These are phyloP conservation scores for Coecobrya sp. DNA, from an alignment of 2,888 invertebrate species.

Conservation along the genomic window DNA sequence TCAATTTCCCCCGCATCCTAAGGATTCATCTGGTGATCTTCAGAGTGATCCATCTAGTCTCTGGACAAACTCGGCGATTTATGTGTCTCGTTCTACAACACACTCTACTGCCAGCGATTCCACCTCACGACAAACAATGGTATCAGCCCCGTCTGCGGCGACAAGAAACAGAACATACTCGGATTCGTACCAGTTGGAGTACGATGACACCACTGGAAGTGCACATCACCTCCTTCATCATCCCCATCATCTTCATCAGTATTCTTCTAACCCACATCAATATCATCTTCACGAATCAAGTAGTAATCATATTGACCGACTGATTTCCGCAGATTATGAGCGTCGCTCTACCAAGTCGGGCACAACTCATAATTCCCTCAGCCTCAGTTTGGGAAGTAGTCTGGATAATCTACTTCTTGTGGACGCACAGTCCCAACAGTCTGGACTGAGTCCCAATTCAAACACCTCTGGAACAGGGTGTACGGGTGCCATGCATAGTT, in stretches of 20 bases:
- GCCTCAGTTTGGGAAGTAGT: slow-evolving; percentile 83
- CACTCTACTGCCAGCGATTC: slow-evolving; percentile 57
- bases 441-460: slow-evolving; percentile 85
- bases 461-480: slow-evolving; percentile 77
- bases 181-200: slow-evolving; percentile 84
- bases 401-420: slow-evolving; percentile 86
- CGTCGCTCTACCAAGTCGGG: slow-evolving; percentile 75
- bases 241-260: slow-evolving; percentile 27
- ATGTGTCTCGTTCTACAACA: slow-evolving; percentile 79
- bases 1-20: slow-evolving; percentile 15
- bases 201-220: slow-evolving; percentile 72
- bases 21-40: slow-evolving; percentile 25
- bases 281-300: slow-evolving; percentile 20
- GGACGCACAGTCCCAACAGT: slow-evolving; percentile 83
- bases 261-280: background rate
- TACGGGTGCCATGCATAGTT: slow-evolving; percentile 79
- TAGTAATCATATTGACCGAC: slow-evolving; percentile 60
- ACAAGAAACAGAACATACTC: slow-evolving; percentile 84
- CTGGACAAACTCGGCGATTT: slow-evolving; percentile 84
- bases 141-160: background rate
- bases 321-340: slow-evolving; percentile 68
- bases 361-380: slow-evolving; percentile 82
- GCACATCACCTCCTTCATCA: slow-evolving; percentile 6
- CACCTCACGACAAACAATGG: background rate
- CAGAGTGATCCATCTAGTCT: slow-evolving; percentile 74